These are phyloP conservation scores for Rhopalosiphum maidis DNA, from an alignment of 1,140 invertebrate species.

Conservation along the genomic window DNA sequence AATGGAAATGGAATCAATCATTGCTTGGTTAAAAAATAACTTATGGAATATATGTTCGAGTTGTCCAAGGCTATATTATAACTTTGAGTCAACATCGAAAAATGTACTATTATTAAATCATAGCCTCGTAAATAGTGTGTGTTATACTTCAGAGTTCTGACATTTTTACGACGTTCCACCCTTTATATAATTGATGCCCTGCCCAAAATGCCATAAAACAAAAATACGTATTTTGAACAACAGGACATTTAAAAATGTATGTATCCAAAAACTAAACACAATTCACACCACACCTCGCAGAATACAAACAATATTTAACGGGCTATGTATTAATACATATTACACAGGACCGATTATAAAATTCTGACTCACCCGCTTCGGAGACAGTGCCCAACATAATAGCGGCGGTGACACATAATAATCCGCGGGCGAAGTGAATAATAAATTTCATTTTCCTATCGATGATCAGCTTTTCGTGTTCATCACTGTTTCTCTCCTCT, in stretches of 20 bases:
- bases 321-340: neutral
- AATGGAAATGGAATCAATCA: neutral
- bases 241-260: neutral
- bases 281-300: neutral
- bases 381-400: neutral
- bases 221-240: neutral
- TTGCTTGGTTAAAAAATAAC: neutral
- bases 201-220: neutral
- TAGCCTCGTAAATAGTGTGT: neutral
- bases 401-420: neutral
- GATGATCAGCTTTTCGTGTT: neutral
- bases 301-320: neutral
- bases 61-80: neutral
- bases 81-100: neutral
- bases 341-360: neutral
- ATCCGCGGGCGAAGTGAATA: neutral
- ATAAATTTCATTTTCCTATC: neutral
- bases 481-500: neutral
- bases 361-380: conserved; percentile 31
- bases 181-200: neutral
- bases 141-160: neutral
- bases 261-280: neutral
- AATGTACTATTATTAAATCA: conserved; percentile 10
- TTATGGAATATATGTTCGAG: neutral
- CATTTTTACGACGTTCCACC: neutral